Conservation (phyloP, 2,888 invertebrate species). For the Falcaria lacertinaria region DNA sequence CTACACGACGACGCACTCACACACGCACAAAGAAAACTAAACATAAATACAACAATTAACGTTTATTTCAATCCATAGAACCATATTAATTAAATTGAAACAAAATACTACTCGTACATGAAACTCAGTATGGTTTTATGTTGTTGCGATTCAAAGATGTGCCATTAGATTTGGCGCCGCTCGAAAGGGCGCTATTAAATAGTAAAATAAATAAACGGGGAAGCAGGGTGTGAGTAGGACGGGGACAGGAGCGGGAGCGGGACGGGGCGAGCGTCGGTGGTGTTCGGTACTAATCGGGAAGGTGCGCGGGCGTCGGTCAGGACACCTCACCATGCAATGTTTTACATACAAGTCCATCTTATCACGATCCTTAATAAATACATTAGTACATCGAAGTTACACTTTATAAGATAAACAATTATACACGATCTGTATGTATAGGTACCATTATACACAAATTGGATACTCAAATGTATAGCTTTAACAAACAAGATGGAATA, state of each 20-base stretch:
- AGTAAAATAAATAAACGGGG: constrained; percentile 38
- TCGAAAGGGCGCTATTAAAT: constrained; percentile 1
- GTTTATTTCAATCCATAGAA: constrained; percentile 78
- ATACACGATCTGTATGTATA: constrained; percentile 33
- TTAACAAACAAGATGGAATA: constrained; percentile 72
- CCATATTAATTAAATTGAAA: constrained; percentile 74
- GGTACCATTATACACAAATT: constrained; percentile 43
- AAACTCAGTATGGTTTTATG: constrained; percentile 68
- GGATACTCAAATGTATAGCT: constrained; percentile 55
- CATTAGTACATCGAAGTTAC: constrained; percentile 52
- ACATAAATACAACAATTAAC: constrained; percentile 73
- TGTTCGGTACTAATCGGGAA: not conserved
- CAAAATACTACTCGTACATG: constrained; percentile 68
- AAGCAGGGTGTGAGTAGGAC: constrained; percentile 13
- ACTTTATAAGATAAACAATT: constrained; percentile 44
- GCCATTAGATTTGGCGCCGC: not conserved
- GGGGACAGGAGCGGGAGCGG: constrained; percentile 10
- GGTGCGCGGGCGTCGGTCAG: constrained; percentile 1
- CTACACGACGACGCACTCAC: constrained; percentile 9
- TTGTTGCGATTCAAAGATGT: constrained; percentile 44
- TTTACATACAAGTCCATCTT: constrained; percentile 48
- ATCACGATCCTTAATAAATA: constrained; percentile 51
- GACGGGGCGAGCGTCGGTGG: constrained; percentile 26
- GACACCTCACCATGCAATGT: constrained; percentile 32
- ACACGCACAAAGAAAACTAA: constrained; percentile 49